Conservation (phyloP, 2,888 invertebrate species). For the Spatulosminthurus flaviceps region DNA sequence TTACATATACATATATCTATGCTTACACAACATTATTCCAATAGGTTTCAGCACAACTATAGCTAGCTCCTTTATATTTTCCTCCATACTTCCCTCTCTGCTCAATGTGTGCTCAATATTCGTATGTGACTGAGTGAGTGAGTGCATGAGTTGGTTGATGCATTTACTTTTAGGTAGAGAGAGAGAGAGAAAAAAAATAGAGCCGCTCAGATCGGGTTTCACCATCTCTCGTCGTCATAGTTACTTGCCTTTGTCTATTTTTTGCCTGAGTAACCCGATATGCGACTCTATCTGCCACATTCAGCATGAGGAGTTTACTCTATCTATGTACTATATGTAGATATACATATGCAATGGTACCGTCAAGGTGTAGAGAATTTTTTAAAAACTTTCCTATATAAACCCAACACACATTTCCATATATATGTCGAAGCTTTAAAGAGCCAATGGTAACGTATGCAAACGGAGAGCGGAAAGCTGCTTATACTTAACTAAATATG, state of each 20-base stretch:
- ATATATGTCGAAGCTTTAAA: too few relatives aligned
- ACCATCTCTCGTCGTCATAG: slow-evolving; percentile 59
- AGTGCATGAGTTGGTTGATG: slow-evolving; percentile 33
- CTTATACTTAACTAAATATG: too few relatives aligned
- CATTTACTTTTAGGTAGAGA: slow-evolving; percentile 45
- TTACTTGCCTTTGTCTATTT: slow-evolving; percentile 59
- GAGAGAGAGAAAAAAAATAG: slow-evolving; percentile 54
- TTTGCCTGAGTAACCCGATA: slow-evolving; percentile 61
- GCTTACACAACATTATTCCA: too few relatives aligned
- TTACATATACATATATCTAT: too few relatives aligned
- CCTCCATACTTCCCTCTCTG: background rate
- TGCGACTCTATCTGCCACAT: slow-evolving; percentile 25
- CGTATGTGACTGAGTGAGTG: slow-evolving; percentile 9
- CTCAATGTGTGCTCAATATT: background rate
- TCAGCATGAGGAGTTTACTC: slow-evolving; percentile 25
- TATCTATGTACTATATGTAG: background rate
- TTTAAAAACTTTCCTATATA: background rate
- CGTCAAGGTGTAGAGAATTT: background rate
- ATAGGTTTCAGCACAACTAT: too few relatives aligned
- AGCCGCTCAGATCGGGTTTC: slow-evolving; percentile 58
- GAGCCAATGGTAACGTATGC: too few relatives aligned
- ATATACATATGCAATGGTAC: too few relatives aligned
- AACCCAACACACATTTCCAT: slow-evolving; percentile 1
- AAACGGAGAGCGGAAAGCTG: too few relatives aligned
- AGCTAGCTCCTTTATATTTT: background rate